A percentile compares a stretch with the other conserved stretches of the same genome.
Conservation (phyloP, 2,113 vertebrate species). For the Antechinus flavipes region DNA sequence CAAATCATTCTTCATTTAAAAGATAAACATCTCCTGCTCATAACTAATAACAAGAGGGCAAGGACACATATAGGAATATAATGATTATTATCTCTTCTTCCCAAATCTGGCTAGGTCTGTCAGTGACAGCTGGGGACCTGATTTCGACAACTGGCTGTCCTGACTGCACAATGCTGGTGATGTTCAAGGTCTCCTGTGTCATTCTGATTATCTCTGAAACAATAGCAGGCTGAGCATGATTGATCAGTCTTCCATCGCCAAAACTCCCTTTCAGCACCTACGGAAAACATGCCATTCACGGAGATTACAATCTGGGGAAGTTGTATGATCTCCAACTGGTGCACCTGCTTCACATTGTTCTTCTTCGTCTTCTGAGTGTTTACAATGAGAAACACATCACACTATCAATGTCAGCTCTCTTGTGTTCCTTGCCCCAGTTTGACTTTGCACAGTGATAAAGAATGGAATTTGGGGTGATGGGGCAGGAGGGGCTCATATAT, state of each 20-base stretch:
- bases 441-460: slow-evolving; percentile 7
- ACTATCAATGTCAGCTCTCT: neutral
- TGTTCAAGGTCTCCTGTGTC: slow-evolving; percentile 21
- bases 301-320: slow-evolving; percentile 21
- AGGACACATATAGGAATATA: slow-evolving; percentile 50
- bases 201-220: slow-evolving; percentile 34
- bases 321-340: neutral
- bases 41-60: slow-evolving; percentile 68
- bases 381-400: slow-evolving; percentile 5
- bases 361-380: neutral
- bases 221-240: neutral
- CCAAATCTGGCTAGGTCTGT: slow-evolving; percentile 49
- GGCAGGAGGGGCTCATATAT: neutral
- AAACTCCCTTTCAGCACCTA: slow-evolving; percentile 5
- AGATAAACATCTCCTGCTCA: slow-evolving; percentile 72
- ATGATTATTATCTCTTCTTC: slow-evolving; percentile 52
- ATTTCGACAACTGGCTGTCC: slow-evolving; percentile 8
- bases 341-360: neutral
- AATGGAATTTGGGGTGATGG: neutral
- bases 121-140: slow-evolving; percentile 57
- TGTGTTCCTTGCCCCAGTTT: neutral
- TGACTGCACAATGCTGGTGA: slow-evolving; percentile 3
- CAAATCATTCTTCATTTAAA: slow-evolving; percentile 76
- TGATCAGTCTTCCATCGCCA: neutral
- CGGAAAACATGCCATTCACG: neutral